Evolutionary conservation across 1,140 invertebrate species (phyloP).

Genomic region (Holotrichia oblita): DNA sequence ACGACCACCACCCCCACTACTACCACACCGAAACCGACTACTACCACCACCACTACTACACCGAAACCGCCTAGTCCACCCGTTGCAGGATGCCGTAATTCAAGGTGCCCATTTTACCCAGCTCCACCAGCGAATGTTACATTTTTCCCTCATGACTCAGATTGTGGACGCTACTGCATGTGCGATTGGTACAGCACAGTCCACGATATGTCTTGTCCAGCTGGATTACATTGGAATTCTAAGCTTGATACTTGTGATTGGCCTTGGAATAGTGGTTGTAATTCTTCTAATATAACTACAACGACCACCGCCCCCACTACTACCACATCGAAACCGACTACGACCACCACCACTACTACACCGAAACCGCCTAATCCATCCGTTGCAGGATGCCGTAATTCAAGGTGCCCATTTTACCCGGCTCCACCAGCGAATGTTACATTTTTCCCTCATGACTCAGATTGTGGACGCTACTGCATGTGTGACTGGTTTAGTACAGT

Average conservation of each 20-base stretch:
- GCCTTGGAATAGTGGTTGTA: too few relatives aligned
- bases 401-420: not conserved
- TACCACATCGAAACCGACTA: not conserved
- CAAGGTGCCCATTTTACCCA: not conserved
- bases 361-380: not conserved
- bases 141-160: not conserved
- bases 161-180: not conserved
- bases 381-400: not conserved
- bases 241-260: not conserved
- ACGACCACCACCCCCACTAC: too few relatives aligned
- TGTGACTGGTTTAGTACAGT: not conserved
- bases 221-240: slow-evolving; percentile 3
- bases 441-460: not conserved
- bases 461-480: not conserved
- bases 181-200: not conserved
- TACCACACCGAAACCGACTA: too few relatives aligned
- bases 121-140: not conserved
- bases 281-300: too few relatives aligned
- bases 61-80: not conserved
- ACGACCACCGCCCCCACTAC: not conserved
- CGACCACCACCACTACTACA: too few relatives aligned
- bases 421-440: not conserved
- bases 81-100: not conserved
- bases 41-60: too few relatives aligned
- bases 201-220: slow-evolving; percentile 4